A percentile compares a stretch with the other conserved stretches of the same genome.
Evolutionary conservation across 30 jellyfish, hydroid and myxozoan genomes (phyloP).

Genomic region (Sanderia malayensis): DNA sequence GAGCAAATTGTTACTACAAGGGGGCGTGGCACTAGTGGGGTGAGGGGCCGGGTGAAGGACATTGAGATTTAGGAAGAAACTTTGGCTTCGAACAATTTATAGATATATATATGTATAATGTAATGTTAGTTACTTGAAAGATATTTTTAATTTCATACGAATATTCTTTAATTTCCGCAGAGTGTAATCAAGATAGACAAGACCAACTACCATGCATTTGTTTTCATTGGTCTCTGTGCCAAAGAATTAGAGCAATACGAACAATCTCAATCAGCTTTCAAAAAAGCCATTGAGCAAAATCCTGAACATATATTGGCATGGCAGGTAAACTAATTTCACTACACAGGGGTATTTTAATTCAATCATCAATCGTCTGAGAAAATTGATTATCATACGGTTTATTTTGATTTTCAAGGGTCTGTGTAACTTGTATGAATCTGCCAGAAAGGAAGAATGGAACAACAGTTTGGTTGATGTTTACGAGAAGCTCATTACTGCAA

Average conservation of each 20-base stretch:
- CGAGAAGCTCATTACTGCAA: constrained; percentile 29
- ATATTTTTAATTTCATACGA: too few species aligned
- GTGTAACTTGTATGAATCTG: constrained; percentile 60
- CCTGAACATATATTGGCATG: constrained; percentile 76
- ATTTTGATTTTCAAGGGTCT: constrained; percentile 58
- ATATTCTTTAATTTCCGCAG: constrained; percentile 48
- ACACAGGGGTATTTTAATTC: too few species aligned
- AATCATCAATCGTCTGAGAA: too few species aligned
- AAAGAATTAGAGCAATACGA: constrained; percentile 82
- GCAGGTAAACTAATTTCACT: constrained; percentile 88
- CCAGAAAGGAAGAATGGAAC: constrained; percentile 55
- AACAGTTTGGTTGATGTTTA: constrained; percentile 51
- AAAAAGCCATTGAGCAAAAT: constrained; percentile 68
- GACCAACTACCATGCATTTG: constrained; percentile 87
- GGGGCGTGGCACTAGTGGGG: too few species aligned
- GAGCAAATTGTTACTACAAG: too few species aligned
- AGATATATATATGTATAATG: too few species aligned
- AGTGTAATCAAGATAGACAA: constrained; percentile 82
- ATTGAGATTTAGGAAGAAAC: too few species aligned
- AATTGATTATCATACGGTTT: too few species aligned
- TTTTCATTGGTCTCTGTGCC: constrained; percentile 95
- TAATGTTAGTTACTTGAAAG: too few species aligned
- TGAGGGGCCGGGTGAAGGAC: too few species aligned
- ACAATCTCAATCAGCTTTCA: constrained; percentile 83
- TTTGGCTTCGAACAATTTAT: too few species aligned